Evolutionary conservation across 2,797 vertebrate genomes (phyloP).

Genomic region (Aselliscus stoliczkanus): DNA sequence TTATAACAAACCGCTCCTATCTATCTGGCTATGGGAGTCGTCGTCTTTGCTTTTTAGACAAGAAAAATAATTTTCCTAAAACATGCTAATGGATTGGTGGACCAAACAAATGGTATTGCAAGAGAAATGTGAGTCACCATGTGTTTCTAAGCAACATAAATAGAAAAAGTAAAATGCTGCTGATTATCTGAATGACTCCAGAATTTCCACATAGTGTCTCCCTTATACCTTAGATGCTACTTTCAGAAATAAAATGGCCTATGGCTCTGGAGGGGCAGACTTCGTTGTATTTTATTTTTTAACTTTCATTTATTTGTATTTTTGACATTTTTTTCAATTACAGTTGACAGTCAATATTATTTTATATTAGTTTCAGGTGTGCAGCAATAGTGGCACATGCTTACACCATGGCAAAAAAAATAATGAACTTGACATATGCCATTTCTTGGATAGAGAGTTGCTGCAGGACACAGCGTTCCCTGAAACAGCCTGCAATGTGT

Average conservation of each 20-base stretch:
- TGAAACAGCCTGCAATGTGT: not conserved
- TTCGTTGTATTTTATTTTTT: too few species aligned
- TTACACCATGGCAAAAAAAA: not conserved
- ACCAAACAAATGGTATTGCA: not conserved
- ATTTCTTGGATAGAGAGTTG: not conserved
- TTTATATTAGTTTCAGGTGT: too few species aligned
- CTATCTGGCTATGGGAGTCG: not conserved
- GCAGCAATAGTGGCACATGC: not conserved
- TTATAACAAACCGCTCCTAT: not conserved
- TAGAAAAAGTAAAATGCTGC: not conserved
- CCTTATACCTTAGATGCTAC: not conserved
- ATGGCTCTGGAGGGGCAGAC: not conserved
- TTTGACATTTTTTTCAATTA: too few species aligned
- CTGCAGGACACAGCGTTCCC: not conserved
- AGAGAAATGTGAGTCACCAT: not conserved
- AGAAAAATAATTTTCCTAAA: not conserved
- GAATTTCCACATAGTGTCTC: not conserved
- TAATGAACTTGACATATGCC: not conserved
- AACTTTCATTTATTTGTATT: too few species aligned
- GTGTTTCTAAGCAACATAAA: slow-evolving; percentile 7
- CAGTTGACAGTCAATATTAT: too few species aligned
- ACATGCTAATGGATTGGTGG: not conserved
- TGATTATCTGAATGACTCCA: not conserved
- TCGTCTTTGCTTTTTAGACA: not conserved
- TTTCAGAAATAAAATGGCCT: slow-evolving; percentile 4